Conservation (phyloP, 2,113 vertebrate species). For the Panurus biarmicus region DNA sequence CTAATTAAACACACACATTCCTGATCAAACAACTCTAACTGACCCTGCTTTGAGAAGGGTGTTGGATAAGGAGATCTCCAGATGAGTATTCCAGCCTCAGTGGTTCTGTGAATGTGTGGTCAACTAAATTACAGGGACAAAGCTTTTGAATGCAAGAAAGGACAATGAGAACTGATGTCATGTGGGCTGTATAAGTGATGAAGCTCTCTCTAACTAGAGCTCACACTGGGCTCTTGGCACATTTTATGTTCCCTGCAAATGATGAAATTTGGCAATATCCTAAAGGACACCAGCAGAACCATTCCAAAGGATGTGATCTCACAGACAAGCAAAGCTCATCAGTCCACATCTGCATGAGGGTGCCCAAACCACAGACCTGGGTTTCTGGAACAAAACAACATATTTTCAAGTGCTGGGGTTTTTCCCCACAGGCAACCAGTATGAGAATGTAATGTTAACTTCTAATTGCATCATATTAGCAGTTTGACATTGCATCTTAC, state of each 20-base stretch:
- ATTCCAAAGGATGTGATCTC: not conserved
- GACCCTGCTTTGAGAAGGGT: not conserved
- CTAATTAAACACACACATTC: not conserved
- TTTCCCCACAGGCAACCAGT: not conserved
- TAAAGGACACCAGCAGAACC: not conserved
- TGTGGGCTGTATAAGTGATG: not conserved
- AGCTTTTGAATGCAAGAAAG: not conserved
- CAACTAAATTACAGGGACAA: not conserved
- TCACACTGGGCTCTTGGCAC: not conserved
- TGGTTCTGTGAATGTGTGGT: not conserved
- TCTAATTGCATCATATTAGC: constrained; percentile 27
- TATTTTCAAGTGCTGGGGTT: not conserved
- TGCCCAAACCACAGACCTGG: not conserved
- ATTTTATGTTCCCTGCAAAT: constrained; percentile 16
- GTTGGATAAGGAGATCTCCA: not conserved
- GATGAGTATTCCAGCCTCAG: not conserved
- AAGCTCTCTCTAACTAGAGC: not conserved
- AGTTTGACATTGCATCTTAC: not conserved
- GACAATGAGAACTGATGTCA: not conserved
- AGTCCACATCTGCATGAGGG: not conserved
- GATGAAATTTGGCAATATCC: not conserved
- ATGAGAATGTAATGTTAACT: not conserved
- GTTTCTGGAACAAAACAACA: not conserved
- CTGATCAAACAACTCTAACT: not conserved
- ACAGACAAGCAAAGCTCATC: not conserved